phyloP scores from a whole-genome alignment of 2,888 invertebrate species.

The Melipona beecheii region DNA sequence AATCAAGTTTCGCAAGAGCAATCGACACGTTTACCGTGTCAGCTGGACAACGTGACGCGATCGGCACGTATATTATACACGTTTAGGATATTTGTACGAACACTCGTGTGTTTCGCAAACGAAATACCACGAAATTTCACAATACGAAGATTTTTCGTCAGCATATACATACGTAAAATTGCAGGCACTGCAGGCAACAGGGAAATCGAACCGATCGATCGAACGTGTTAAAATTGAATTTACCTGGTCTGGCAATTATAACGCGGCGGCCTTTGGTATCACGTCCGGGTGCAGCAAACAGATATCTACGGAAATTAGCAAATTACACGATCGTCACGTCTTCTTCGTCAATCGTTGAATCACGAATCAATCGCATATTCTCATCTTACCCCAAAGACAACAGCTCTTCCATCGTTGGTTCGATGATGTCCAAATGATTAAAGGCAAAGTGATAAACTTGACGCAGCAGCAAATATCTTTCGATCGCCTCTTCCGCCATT shows the following conservation, averaged over 20 bases:
- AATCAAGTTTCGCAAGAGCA: not conserved
- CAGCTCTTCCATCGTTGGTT: constrained; percentile 89
- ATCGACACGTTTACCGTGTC: not conserved
- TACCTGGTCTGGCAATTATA: constrained; percentile 91
- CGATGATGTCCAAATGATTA: constrained; percentile 89
- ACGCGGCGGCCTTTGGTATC: constrained; percentile 91
- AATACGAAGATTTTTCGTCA: not conserved
- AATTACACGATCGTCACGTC: not conserved
- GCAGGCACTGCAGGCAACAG: not conserved
- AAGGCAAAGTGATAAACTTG: constrained; percentile 91
- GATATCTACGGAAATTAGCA: constrained; percentile 85
- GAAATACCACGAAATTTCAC: not conserved
- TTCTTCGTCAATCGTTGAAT: not conserved
- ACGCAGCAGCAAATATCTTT: constrained; percentile 91
- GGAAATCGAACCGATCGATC: not conserved
- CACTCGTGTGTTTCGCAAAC: not conserved
- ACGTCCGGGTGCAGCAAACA: constrained; percentile 91
- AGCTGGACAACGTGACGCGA: not conserved
- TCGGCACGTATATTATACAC: not conserved
- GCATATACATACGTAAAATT: not conserved
- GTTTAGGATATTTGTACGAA: not conserved
- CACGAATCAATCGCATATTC: not conserved
- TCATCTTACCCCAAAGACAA: constrained; percentile 88
- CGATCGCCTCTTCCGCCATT: constrained; percentile 91
- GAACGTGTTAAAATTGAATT: constrained; percentile 40